A percentile compares a stretch with the other conserved stretches of the same genome.
phyloP scores from a whole-genome alignment of 2,113 vertebrate genomes.

The Sebastes schlegelii region DNA sequence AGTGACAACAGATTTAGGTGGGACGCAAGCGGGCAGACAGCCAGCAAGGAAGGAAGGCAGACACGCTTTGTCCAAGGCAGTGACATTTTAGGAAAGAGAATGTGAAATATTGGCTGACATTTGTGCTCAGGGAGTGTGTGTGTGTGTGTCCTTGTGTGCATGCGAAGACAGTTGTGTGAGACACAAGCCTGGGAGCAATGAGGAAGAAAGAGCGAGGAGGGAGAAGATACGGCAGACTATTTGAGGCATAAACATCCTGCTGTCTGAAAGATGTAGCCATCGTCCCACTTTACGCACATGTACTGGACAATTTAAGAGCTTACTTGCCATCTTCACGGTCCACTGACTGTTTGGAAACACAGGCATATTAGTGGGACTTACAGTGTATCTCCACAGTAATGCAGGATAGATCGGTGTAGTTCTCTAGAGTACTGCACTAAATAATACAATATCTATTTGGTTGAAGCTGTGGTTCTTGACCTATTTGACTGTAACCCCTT shows the following conservation, averaged over 20 bases:
- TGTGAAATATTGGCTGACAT: slow-evolving; percentile 77
- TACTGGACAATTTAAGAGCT: slow-evolving; percentile 40
- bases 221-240: slow-evolving; percentile 35
- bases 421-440: background rate
- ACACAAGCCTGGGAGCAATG: slow-evolving; percentile 40
- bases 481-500: background rate
- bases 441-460: background rate
- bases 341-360: slow-evolving; percentile 27
- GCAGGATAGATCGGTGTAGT: background rate
- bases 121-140: slow-evolving; percentile 55
- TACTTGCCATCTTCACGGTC: slow-evolving; percentile 9
- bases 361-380: slow-evolving; percentile 1
- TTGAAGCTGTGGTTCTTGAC: background rate
- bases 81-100: slow-evolving; percentile 78
- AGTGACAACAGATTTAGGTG: slow-evolving; percentile 46
- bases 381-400: background rate
- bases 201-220: slow-evolving; percentile 29
- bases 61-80: slow-evolving; percentile 58
- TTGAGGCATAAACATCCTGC: slow-evolving; percentile 31
- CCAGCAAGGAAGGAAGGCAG: slow-evolving; percentile 30
- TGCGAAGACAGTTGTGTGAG: slow-evolving; percentile 34
- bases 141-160: slow-evolving; percentile 5
- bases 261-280: slow-evolving; percentile 30
- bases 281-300: slow-evolving; percentile 26
- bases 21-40: slow-evolving; percentile 46